These are phyloP conservation scores for Thunnus thynnus DNA, from an alignment of 2,113 vertebrate species.

Conservation along the genomic window DNA sequence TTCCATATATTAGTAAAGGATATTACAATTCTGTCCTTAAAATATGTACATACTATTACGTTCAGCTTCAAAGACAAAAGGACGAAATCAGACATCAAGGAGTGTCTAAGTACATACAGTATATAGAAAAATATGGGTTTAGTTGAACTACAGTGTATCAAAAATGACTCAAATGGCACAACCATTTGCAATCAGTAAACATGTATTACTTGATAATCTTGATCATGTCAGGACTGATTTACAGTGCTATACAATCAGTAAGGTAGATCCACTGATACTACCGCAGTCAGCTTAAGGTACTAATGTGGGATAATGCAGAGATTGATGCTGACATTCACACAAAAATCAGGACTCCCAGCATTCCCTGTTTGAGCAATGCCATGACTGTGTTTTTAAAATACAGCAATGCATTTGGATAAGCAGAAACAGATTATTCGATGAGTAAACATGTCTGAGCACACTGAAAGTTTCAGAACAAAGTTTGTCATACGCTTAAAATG, in stretches of 20 bases:
- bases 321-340: constrained; percentile 37
- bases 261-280: constrained; percentile 44
- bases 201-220: constrained; percentile 46
- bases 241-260: constrained; percentile 63
- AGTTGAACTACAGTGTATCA: constrained; percentile 84
- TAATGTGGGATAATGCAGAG: constrained; percentile 19
- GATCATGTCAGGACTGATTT: constrained; percentile 45
- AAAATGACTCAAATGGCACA: constrained; percentile 73
- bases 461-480: constrained; percentile 21
- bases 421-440: not conserved
- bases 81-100: constrained; percentile 66
- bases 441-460: constrained; percentile 23
- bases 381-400: constrained; percentile 12
- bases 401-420: constrained; percentile 40
- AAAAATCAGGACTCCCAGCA: constrained; percentile 16
- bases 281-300: constrained; percentile 50
- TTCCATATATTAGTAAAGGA: constrained; percentile 84
- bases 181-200: constrained; percentile 69
- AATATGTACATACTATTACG: constrained; percentile 84
- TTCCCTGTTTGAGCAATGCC: constrained; percentile 10
- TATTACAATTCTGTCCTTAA: constrained; percentile 80
- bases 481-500: constrained; percentile 40
- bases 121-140: constrained; percentile 79
- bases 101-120: constrained; percentile 68
- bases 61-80: constrained; percentile 71